phyloP scores from a whole-genome alignment of 2,888 invertebrate genomes.

The Drepanosiphum platanoidis region DNA sequence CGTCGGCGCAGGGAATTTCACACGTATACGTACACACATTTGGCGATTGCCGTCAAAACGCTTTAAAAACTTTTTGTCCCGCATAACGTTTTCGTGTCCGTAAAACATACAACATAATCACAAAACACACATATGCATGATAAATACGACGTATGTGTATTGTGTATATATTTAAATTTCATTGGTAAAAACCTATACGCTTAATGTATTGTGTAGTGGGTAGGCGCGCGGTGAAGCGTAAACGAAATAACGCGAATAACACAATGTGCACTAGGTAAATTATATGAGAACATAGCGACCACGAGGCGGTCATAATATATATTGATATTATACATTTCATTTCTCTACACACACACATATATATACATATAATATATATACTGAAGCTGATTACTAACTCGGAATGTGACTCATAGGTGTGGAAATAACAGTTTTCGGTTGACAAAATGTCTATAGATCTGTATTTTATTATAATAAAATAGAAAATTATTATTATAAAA shows the following conservation, averaged over 20 bases:
- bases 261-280: no score
- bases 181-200: neutral
- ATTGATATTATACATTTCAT: no score
- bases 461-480: no score
- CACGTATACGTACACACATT: neutral
- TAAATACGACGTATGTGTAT: neutral
- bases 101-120: neutral
- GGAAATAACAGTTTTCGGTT: no score
- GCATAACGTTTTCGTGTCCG: constrained; percentile 1
- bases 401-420: no score
- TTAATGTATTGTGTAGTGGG: neutral
- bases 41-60: neutral
- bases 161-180: neutral
- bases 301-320: no score
- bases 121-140: neutral
- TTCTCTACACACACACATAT: no score
- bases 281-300: no score
- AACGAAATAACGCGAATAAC: neutral
- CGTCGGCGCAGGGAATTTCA: neutral
- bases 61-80: neutral
- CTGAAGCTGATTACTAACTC: no score
- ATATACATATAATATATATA: no score
- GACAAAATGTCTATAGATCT: no score
- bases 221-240: neutral
- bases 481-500: no score